Evolutionary conservation across 2,888 invertebrate genomes (phyloP).

Genomic region (Alloscopus bannaensis): DNA sequence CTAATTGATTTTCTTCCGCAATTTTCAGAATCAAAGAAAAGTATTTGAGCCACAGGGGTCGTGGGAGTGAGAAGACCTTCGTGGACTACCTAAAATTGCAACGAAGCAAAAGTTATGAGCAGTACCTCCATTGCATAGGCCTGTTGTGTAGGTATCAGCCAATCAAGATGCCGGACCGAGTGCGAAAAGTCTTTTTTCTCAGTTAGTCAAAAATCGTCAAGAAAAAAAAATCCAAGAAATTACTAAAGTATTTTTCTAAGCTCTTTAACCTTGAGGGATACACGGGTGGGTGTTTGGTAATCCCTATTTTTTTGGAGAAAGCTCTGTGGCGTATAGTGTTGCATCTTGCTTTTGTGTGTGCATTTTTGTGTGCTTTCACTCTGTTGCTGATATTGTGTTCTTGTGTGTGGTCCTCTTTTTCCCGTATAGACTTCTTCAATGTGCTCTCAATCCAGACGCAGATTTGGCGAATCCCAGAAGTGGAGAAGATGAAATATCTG

Average conservation of each 20-base stretch:
- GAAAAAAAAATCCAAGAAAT: too few species aligned
- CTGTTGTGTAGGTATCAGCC: constrained; percentile 43
- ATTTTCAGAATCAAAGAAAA: constrained; percentile 35
- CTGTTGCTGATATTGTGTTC: background rate
- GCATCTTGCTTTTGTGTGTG: too few species aligned
- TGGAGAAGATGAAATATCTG: constrained; percentile 41
- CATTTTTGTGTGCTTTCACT: background rate
- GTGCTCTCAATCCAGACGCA: constrained; percentile 48
- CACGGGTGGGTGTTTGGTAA: too few species aligned
- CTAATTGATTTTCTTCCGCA: too few species aligned
- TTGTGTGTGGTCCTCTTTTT: background rate
- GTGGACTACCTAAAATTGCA: constrained; percentile 39
- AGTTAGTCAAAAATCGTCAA: too few species aligned
- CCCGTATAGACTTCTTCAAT: constrained; percentile 46
- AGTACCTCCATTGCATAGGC: constrained; percentile 27
- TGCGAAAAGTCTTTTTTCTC: constrained; percentile 51
- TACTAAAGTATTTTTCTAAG: too few species aligned
- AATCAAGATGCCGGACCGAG: constrained; percentile 33
- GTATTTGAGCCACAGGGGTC: background rate
- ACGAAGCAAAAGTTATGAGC: constrained; percentile 19
- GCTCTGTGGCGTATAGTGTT: too few species aligned
- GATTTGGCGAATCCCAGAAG: constrained; percentile 43
- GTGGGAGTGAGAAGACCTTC: background rate
- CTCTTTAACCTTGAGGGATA: too few species aligned
- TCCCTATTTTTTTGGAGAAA: too few species aligned